Conservation (phyloP, 2,797 vertebrate genomes). For the Poeciliopsis gracilis region DNA sequence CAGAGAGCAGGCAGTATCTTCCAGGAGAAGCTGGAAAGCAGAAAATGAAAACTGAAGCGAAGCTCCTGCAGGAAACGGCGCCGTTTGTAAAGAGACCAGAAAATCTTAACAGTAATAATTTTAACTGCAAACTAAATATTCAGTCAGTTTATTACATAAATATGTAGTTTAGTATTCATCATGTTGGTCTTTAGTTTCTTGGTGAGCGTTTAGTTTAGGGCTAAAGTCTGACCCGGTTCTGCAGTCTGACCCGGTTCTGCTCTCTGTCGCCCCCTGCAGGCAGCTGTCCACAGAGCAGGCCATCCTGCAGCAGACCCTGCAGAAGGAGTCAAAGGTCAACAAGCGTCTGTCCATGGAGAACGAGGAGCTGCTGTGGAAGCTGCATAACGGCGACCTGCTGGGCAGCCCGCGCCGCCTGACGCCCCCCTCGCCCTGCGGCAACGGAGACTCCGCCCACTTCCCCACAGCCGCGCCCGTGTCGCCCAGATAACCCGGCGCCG, state of each 20-base stretch:
- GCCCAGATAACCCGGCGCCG: constrained; percentile 85
- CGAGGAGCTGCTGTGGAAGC: constrained; percentile 95
- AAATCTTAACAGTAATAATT: no score
- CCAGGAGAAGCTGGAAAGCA: not conserved
- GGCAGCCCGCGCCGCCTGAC: constrained; percentile 88
- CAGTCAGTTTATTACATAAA: no score
- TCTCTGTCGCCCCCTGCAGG: constrained; percentile 74
- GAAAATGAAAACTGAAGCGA: no score
- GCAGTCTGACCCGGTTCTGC: not conserved
- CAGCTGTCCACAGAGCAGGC: constrained; percentile 93
- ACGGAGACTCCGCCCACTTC: constrained; percentile 84
- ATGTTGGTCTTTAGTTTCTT: no score
- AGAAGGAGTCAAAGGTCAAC: constrained; percentile 95
- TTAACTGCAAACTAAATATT: no score
- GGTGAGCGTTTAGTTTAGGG: no score
- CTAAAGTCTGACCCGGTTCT: no score
- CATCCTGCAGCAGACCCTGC: constrained; percentile 89
- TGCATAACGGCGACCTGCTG: constrained; percentile 92
- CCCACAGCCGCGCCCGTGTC: constrained; percentile 82
- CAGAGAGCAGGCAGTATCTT: not conserved
- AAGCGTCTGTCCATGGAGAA: constrained; percentile 98
- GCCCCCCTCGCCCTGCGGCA: constrained; percentile 82
- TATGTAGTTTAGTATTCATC: no score
- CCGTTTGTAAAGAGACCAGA: no score
- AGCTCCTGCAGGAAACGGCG: no score